Evolutionary conservation across 2,888 invertebrate species (phyloP), one percentile per base, ranked within the genome.

Genomic region (Neoaliturus tenellus): DNA sequence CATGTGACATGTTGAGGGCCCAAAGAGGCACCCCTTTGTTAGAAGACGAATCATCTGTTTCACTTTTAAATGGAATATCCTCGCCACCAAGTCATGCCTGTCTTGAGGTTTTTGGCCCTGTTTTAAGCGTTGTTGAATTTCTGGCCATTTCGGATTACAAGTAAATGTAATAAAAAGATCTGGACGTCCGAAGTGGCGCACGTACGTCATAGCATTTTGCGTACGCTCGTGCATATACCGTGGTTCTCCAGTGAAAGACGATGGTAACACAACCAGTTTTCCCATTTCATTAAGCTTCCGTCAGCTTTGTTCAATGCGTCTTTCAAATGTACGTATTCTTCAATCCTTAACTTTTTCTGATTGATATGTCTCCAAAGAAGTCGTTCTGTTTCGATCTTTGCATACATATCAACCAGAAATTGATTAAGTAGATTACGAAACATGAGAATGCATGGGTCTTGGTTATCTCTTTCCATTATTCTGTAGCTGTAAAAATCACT

Each of bases 161-260:
- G 90, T 90, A 33, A 89, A 86, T 1, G 89, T 90, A 6, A 90
- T 87, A 84, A 90, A 90, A 4, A 90, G 83, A 85, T 90, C 89
- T 23, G 90, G 90, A 28, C 86, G 84, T 0, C 90, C 90, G 87
- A 86, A 90, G 67, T 88, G 84, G 25, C 88, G 58, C 3, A 91
- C 90, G 83, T 89, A 90, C 3, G 89, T 86, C 88, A 89, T 88
- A 0, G 89, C 90, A 86, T 90, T 89, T 86, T 90, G 89, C 6
- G 88, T 87, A 41, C 87, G 84, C 86, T 90, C 88, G 81, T 89
- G 89, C 90, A 90, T 90, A 85, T 90, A 88, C 12, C 90, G 85
- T 80, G 90, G 90, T n/a, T 89, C 87, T 14, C 90, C 89, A 4
- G 85, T 87, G 58, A 84, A 89, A 20, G 87, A 81, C 31, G 88